Conservation (phyloP, 2,888 invertebrate species). For the Brachypalpus laphriformis region DNA sequence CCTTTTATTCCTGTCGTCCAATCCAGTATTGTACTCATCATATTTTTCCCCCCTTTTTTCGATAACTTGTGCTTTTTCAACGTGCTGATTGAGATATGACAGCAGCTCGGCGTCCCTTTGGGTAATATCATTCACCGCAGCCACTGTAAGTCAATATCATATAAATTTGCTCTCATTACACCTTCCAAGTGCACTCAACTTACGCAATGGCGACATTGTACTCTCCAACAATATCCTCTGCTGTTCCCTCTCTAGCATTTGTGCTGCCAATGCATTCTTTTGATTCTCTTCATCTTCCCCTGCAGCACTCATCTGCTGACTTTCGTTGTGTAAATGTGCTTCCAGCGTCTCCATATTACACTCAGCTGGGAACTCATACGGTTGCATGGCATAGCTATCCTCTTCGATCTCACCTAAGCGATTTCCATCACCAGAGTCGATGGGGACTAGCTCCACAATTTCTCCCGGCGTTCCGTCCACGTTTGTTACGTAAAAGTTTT, state of each 20-base stretch:
- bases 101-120: conserved; percentile 76
- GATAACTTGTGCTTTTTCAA: conserved; percentile 41
- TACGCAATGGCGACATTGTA: conserved; percentile 77
- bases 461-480: conserved; percentile 33
- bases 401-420: conserved; percentile 14
- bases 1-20: background rate
- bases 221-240: conserved; percentile 75
- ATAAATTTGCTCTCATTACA: background rate
- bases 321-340: conserved; percentile 21
- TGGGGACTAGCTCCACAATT: conserved; percentile 70
- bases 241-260: conserved; percentile 69
- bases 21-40: background rate
- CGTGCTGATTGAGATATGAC: conserved; percentile 73
- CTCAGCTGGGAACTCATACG: conserved; percentile 52
- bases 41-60: background rate
- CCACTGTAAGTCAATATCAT: conserved; percentile 67
- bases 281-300: conserved; percentile 32
- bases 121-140: conserved; percentile 77
- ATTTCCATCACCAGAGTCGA: conserved; percentile 23
- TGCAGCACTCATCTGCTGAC: background rate
- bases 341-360: conserved; percentile 51
- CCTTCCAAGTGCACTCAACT: conserved; percentile 28
- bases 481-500: conserved; percentile 69
- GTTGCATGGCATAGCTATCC: conserved; percentile 48
- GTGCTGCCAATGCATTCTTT: conserved; percentile 39